A percentile compares a stretch with the other conserved stretches of the same genome.
Evolutionary conservation across 1,140 invertebrate species (phyloP).

Genomic region (Habropoda laboriosa): DNA sequence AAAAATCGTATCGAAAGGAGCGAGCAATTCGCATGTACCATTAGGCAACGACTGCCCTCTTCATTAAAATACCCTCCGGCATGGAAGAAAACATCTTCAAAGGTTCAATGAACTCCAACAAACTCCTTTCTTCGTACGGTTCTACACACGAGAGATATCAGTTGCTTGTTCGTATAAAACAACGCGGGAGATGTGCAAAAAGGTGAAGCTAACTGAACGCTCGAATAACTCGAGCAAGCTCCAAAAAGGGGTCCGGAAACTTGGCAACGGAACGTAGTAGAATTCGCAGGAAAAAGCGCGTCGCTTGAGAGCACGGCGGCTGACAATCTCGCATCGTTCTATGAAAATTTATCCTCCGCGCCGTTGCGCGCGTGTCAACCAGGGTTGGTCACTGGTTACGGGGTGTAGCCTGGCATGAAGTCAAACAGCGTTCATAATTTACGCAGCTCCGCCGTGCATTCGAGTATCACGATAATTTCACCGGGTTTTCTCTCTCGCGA

Average conservation of each 20-base stretch:
- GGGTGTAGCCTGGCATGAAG: constrained; percentile 76
- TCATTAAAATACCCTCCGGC: too few relatives aligned
- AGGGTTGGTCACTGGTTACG: constrained; percentile 63
- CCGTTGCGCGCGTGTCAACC: constrained; percentile 6
- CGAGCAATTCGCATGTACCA: too few relatives aligned
- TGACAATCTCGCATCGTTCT: constrained; percentile 56
- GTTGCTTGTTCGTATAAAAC: background rate
- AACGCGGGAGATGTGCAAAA: background rate
- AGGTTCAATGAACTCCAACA: too few relatives aligned
- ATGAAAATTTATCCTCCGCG: constrained; percentile 73
- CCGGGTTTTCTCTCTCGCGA: background rate
- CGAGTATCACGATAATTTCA: constrained; percentile 71
- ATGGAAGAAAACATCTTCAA: too few relatives aligned
- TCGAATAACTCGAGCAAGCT: background rate
- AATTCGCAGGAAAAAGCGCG: background rate
- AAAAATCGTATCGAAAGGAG: too few relatives aligned
- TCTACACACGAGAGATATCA: too few relatives aligned
- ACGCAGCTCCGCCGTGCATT: constrained; percentile 66
- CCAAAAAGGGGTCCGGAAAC: background rate
- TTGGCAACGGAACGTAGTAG: constrained; percentile 43
- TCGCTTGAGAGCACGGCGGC: constrained; percentile 31
- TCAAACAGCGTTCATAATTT: constrained; percentile 80
- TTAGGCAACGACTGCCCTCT: too few relatives aligned
- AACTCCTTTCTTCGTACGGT: too few relatives aligned
- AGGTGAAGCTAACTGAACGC: background rate